A percentile compares a stretch with the other conserved stretches of the same genome.
These are phyloP conservation scores for Tuberolachnus salignus DNA, from an alignment of 2,888 invertebrate species.

Conservation along the genomic window DNA sequence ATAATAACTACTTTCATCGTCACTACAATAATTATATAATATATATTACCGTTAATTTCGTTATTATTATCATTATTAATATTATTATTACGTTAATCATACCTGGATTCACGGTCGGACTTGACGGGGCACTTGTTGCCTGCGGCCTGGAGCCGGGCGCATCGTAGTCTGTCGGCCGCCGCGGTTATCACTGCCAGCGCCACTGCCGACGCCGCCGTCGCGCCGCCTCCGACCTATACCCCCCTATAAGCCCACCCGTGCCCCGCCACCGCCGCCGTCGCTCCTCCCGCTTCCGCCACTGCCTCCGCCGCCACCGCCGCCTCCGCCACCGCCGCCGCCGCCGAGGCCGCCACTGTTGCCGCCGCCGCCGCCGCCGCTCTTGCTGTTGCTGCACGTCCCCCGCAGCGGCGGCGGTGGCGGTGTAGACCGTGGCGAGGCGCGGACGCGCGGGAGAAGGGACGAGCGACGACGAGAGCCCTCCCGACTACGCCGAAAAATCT, in stretches of 20 bases:
- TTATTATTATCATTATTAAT: neutral
- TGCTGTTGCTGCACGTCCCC: neutral
- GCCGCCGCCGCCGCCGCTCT: neutral
- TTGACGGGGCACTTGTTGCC: constrained; percentile 56
- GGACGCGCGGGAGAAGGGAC: neutral
- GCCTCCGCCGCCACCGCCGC: neutral
- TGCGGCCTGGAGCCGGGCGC: constrained; percentile 55
- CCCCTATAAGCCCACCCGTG: neutral
- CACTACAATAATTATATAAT: neutral
- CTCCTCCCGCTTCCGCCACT: neutral
- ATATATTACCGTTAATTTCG: neutral
- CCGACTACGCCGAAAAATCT: constrained; percentile 46
- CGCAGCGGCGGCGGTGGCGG: neutral
- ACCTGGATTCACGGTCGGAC: constrained; percentile 53
- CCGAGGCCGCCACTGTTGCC: neutral
- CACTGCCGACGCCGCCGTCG: neutral
- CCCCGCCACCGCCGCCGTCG: neutral
- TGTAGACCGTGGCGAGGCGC: neutral
- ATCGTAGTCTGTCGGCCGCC: constrained; percentile 56
- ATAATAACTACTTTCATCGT: no score
- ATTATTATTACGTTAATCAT: constrained; percentile 18
- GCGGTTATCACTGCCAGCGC: constrained; percentile 55
- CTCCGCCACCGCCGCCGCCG: constrained; percentile 1
- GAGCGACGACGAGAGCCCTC: constrained; percentile 11
- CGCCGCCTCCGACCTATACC: neutral